Conservation (phyloP, 2,113 vertebrate species). For the Apteryx mantelli region DNA sequence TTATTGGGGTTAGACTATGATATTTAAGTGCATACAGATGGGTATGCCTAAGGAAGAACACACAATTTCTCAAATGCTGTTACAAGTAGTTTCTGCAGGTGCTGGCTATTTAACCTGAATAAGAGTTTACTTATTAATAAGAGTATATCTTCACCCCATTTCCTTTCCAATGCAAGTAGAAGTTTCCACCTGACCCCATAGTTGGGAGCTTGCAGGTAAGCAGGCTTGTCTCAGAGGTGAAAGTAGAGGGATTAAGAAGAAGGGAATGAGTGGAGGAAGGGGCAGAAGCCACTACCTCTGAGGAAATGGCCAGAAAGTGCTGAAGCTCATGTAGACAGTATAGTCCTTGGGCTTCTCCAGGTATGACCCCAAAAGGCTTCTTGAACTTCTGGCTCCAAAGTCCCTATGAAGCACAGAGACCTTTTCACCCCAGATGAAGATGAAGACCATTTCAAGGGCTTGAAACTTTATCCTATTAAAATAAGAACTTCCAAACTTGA, state of each 20-base stretch:
- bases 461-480: neutral
- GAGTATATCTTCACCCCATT: neutral
- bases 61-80: fast-evolving
- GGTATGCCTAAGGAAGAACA: neutral
- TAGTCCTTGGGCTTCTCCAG: neutral
- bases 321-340: fast-evolving
- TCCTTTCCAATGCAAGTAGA: neutral
- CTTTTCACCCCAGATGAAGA: neutral
- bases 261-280: neutral
- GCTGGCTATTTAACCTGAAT: neutral
- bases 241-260: neutral
- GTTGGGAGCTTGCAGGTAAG: neutral
- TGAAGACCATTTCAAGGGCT: neutral
- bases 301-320: neutral
- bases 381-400: neutral
- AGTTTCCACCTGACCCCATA: fast-evolving
- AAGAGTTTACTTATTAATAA: neutral
- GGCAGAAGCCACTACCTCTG: neutral
- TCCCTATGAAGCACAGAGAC: neutral
- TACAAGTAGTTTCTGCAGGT: fast-evolving
- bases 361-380: neutral
- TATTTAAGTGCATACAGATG: neutral
- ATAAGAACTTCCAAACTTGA: neutral
- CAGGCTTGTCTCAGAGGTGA: neutral
- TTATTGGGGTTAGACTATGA: fast-evolving